A percentile compares a stretch with the other conserved stretches of the same genome.
Conservation (phyloP, 1,140 invertebrate genomes). For the Anoplolepis gracilipes region DNA sequence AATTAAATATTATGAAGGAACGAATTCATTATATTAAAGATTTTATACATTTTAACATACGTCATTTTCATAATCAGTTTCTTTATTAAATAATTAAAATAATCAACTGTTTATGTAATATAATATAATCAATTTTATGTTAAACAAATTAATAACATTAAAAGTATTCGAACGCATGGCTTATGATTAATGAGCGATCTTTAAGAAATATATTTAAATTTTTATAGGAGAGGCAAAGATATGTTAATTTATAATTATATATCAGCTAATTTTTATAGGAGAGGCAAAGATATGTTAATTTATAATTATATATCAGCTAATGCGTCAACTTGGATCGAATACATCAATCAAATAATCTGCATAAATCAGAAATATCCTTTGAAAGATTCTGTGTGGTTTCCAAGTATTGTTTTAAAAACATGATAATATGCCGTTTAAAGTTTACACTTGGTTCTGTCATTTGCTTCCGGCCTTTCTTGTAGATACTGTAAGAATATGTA, state of each 20-base stretch:
- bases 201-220: background rate
- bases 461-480: constrained; percentile 11
- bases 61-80: constrained; percentile 75
- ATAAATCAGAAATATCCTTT: background rate
- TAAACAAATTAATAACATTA: no score
- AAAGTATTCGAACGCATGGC: no score
- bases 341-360: background rate
- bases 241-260: constrained; percentile 23
- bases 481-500: background rate
- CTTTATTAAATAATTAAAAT: constrained; percentile 64
- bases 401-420: background rate
- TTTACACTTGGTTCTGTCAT: background rate
- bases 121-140: no score
- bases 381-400: background rate
- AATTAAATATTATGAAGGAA: no score
- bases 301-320: constrained; percentile 4
- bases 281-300: constrained; percentile 13
- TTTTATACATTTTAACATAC: no score
- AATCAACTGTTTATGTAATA: no score
- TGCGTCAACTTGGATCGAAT: background rate
- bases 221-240: background rate
- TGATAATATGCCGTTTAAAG: background rate
- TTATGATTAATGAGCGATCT: no score
- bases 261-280: background rate
- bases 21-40: no score